Conservation (phyloP, 2,113 vertebrate genomes). For the Poeciliopsis retropinna region DNA sequence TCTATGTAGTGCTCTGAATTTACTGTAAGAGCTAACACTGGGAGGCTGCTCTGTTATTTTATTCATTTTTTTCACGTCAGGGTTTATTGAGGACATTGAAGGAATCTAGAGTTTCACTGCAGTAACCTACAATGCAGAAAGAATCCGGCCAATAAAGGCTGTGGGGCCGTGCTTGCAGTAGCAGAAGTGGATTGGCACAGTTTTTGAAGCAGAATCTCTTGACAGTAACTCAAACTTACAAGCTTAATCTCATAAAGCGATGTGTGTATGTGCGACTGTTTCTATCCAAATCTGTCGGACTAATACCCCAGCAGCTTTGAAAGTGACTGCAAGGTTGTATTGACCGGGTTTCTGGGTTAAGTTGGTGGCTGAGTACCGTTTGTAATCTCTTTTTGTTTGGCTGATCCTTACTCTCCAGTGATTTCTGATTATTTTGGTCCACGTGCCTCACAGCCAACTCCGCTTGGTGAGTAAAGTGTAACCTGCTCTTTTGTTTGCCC, state of each 20-base stretch:
- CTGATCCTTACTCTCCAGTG: slow-evolving; percentile 59
- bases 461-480: not conserved
- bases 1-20: slow-evolving; percentile 6
- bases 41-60: slow-evolving; percentile 23
- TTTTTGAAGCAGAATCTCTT: slow-evolving; percentile 50
- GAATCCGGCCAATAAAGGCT: slow-evolving; percentile 17
- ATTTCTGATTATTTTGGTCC: slow-evolving; percentile 57
- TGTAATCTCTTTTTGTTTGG: slow-evolving; percentile 56
- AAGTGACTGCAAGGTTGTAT: slow-evolving; percentile 38
- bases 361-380: slow-evolving; percentile 52
- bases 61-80: not conserved
- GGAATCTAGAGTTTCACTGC: slow-evolving; percentile 32
- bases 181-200: slow-evolving; percentile 56
- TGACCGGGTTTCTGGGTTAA: slow-evolving; percentile 49
- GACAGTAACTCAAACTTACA: slow-evolving; percentile 55
- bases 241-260: slow-evolving; percentile 58
- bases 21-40: slow-evolving; percentile 31
- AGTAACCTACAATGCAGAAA: slow-evolving; percentile 38
- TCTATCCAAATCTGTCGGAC: slow-evolving; percentile 54
- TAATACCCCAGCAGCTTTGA: slow-evolving; percentile 56
- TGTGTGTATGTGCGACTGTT: slow-evolving; percentile 22
- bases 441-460: slow-evolving; percentile 23
- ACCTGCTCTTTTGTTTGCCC: slow-evolving; percentile 29
- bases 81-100: slow-evolving; percentile 50
- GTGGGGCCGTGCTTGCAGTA: not conserved